These are phyloP conservation scores for Eulithis prunata DNA, from an alignment of 2,888 invertebrate species.

Conservation along the genomic window DNA sequence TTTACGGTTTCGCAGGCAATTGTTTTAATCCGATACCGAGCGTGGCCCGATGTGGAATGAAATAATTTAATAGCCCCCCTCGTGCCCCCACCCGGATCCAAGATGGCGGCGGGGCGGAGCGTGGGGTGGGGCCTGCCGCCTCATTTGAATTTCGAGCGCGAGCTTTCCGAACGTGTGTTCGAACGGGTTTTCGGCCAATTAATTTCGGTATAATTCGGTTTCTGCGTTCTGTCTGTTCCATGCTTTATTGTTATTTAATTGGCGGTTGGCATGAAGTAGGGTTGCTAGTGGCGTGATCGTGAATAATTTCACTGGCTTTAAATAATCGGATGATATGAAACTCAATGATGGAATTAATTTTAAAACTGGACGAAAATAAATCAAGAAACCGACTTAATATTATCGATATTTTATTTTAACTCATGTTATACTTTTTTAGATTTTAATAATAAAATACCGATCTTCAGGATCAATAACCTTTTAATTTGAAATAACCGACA, in stretches of 20 bases:
- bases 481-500: too few relatives aligned
- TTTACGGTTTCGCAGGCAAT: conserved; percentile 82
- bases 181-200: conserved; percentile 82
- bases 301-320: conserved; percentile 21
- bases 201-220: conserved; percentile 79
- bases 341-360: background rate
- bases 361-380: background rate
- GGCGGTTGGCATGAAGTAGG: conserved; percentile 51
- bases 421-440: too few relatives aligned
- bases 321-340: conserved; percentile 21
- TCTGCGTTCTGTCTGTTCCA: conserved; percentile 60
- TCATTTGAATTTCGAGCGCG: conserved; percentile 83
- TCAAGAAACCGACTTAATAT: background rate
- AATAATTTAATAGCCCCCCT: conserved; percentile 82
- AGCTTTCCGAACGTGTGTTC: conserved; percentile 80
- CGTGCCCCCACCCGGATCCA: conserved; percentile 67
- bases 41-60: conserved; percentile 82
- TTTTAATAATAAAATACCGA: too few relatives aligned
- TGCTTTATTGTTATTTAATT: conserved; percentile 73
- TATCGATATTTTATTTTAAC: background rate
- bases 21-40: conserved; percentile 82
- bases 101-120: conserved; percentile 82
- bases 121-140: conserved; percentile 79
- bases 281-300: conserved; percentile 25
- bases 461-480: too few relatives aligned